Conservation (phyloP, 2,888 invertebrate species). For the Bombylius major region DNA sequence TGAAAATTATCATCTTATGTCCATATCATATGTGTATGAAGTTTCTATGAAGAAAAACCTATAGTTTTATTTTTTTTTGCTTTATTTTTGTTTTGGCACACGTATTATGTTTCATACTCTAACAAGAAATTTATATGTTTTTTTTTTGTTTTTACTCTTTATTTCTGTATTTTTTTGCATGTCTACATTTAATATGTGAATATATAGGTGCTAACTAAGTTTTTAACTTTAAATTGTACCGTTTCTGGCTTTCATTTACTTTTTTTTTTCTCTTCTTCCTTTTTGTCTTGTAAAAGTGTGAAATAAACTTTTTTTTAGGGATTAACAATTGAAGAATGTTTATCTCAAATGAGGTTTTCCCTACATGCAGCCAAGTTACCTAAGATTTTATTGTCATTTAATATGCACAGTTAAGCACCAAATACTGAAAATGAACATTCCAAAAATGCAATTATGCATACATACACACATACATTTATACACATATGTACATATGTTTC, state of each 20-base stretch:
- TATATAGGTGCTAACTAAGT: too few relatives aligned
- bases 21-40: neutral
- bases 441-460: too few relatives aligned
- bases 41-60: neutral
- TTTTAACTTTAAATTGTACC: too few relatives aligned
- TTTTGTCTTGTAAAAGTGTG: neutral
- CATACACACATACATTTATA: neutral
- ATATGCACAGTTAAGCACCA: neutral
- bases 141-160: too few relatives aligned
- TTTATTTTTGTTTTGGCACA: neutral
- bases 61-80: neutral
- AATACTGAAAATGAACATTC: neutral
- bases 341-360: neutral
- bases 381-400: neutral
- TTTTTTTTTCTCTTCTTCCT: neutral
- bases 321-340: constrained; percentile 13
- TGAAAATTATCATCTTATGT: neutral
- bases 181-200: too few relatives aligned
- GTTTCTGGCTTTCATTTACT: too few relatives aligned
- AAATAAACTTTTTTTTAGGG: neutral
- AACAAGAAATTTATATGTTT: neutral
- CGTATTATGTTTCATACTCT: neutral
- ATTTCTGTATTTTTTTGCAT: too few relatives aligned
- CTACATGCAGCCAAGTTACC: neutral
- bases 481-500: neutral